phyloP scores from a whole-genome alignment of 2,797 vertebrate species.

The Gambusia yucatana region DNA sequence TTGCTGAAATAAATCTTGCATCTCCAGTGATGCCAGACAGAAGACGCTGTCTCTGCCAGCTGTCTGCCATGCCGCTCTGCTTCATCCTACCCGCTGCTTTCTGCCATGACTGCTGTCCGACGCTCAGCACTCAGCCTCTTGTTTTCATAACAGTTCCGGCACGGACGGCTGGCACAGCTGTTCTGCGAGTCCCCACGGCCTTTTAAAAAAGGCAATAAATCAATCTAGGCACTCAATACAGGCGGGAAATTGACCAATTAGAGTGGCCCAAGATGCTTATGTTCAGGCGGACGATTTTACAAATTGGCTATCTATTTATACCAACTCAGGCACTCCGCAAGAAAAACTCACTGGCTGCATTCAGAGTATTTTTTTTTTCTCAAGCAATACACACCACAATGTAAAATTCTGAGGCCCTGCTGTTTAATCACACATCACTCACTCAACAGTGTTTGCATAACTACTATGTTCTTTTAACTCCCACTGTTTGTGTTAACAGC shows the following conservation, averaged over 20 bases:
- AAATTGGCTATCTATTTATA: conserved; percentile 89
- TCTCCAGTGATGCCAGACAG: conserved; percentile 78
- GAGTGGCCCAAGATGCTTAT: conserved; percentile 87
- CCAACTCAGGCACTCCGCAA: conserved; percentile 73
- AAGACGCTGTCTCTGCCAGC: conserved; percentile 79
- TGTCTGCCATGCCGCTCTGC: conserved; percentile 76
- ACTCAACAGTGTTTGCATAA: conserved; percentile 51
- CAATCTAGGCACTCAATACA: conserved; percentile 88
- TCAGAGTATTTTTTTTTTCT: conserved; percentile 68
- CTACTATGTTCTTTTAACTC: conserved; percentile 29
- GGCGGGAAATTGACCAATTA: conserved; percentile 90
- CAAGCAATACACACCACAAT: conserved; percentile 49
- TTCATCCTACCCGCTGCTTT: conserved; percentile 64
- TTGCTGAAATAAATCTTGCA: conserved; percentile 80
- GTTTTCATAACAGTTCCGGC: conserved; percentile 82
- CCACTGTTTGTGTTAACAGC: conserved; percentile 52
- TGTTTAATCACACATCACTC: conserved; percentile 65
- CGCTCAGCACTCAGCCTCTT: conserved; percentile 73
- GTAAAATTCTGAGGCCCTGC: conserved; percentile 59
- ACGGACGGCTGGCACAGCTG: conserved; percentile 85
- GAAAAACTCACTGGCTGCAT: conserved; percentile 76
- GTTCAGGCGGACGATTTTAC: conserved; percentile 86
- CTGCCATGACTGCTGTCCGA: conserved; percentile 74
- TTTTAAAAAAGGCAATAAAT: conserved; percentile 90
- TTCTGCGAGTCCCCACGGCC: conserved; percentile 82